Evolutionary conservation across 2,113 vertebrate species (phyloP).

Genomic region (Calyptomena viridis): DNA sequence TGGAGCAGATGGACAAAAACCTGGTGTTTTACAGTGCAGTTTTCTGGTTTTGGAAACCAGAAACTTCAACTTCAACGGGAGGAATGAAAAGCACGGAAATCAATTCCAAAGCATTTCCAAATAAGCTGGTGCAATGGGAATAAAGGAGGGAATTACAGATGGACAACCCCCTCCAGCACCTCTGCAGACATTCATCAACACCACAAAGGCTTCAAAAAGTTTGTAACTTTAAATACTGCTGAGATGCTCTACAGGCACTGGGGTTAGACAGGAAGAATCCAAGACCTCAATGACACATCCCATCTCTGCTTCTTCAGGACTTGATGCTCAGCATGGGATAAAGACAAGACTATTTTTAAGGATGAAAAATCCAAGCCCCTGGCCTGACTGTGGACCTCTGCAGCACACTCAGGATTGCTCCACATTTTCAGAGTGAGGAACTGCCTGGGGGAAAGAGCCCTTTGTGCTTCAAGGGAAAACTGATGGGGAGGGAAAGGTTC

Average conservation of each 20-base stretch:
- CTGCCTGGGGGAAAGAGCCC: not conserved
- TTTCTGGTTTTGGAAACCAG: not conserved
- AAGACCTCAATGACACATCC: not conserved
- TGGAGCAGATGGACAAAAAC: not conserved
- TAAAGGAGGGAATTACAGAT: not conserved
- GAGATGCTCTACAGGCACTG: not conserved
- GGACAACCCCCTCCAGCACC: not conserved
- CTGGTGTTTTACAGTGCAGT: not conserved
- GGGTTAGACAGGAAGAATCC: not conserved
- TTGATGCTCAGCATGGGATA: not conserved
- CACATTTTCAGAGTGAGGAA: not conserved
- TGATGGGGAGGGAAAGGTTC: not conserved
- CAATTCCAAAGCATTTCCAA: not conserved
- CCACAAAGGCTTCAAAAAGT: not conserved
- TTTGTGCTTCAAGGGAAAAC: not conserved
- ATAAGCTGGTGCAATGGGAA: not conserved
- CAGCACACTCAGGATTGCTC: not conserved
- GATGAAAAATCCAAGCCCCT: not conserved
- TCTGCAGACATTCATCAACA: not conserved
- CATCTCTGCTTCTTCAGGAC: not conserved
- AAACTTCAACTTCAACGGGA: not conserved
- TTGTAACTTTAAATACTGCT: not conserved
- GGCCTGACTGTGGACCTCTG: not conserved
- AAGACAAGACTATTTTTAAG: not conserved
- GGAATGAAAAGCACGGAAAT: not conserved